Base-by-base conservation (phyloP, 2,113 vertebrate species). In the Ursus arctos region DNA sequence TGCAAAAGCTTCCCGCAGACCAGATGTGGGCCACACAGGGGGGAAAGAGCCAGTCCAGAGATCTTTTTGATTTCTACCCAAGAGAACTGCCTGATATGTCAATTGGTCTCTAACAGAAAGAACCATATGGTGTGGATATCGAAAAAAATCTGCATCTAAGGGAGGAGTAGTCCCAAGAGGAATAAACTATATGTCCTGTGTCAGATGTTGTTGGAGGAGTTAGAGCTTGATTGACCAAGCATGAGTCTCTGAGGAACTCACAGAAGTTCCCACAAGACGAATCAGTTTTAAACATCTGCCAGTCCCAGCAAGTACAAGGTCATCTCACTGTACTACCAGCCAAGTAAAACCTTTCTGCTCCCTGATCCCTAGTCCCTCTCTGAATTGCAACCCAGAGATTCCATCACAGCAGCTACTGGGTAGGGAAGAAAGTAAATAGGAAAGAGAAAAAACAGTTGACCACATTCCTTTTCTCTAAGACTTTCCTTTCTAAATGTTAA, bases 401-500 rank as follows among this genome's bases (percentile, higher is more conserved):
- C 51, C n/a, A 33, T 49, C 85, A 79, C 3, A 51, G 47, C 24
- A 89, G n/a, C 33, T 79, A 71, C 57, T 69, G 59, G 77, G 12
- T 26, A 49, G 24, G 49, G 77, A 51, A 94, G 91, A 92, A 80
- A 24, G 65, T 55, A 24, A 69, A 28, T 31, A 67, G 77, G 24
- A 79, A 84, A 93, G 67, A 59, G 49, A 93, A 86, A 83, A 83
- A 59, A 53, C 33, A 63, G 53, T 47, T 72, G 49, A 77, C n/a
- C 53, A 77, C 21, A 47, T 91, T 84, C 36, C 31, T 89, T 91
- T 88, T 88, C 65, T 93, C 82, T 40, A 74, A 61, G 49, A 49
- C 61, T 87, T 96, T 92, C 61, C 63, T 93, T 96, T 59, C 40
- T 91, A 89, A 95, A 55, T 71, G 82, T 84, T 77, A 80, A 74